Percentiles rank a stretch among this genome's conserved stretches.
These are phyloP conservation scores for Danionella dracula DNA, from an alignment of 2,797 vertebrate species.

Conservation along the genomic window DNA sequence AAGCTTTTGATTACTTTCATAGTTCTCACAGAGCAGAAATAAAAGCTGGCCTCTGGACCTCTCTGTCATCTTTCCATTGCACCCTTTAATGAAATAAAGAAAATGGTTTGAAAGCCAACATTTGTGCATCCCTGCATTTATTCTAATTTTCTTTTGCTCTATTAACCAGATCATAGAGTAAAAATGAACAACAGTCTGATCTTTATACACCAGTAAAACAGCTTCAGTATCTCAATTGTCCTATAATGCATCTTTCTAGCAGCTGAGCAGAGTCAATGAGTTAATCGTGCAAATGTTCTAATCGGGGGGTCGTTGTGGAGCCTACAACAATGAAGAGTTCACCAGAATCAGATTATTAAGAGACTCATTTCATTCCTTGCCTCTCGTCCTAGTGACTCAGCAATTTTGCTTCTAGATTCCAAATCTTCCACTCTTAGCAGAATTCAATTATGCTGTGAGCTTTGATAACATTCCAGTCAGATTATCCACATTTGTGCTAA, in stretches of 20 bases:
- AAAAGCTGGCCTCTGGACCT: too few species aligned
- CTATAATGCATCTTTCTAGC: not conserved
- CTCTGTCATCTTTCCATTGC: too few species aligned
- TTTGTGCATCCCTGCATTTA: too few species aligned
- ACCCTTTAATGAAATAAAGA: too few species aligned
- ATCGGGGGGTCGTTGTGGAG: constrained; percentile 9
- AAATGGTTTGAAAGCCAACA: too few species aligned
- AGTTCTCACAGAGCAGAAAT: too few species aligned
- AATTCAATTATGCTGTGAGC: constrained; percentile 57
- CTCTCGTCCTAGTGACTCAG: constrained; percentile 26
- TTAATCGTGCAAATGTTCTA: constrained; percentile 14
- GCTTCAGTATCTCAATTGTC: too few species aligned
- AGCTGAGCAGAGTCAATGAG: constrained; percentile 7
- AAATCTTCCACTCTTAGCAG: constrained; percentile 41
- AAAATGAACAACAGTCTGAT: too few species aligned
- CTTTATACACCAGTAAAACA: too few species aligned
- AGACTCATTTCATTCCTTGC: constrained; percentile 31
- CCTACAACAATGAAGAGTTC: constrained; percentile 26
- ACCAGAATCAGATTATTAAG: constrained; percentile 39
- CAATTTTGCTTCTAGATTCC: constrained; percentile 32
- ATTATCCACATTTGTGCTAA: constrained; percentile 56
- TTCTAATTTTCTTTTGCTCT: too few species aligned
- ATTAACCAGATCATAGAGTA: too few species aligned
- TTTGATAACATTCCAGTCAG: constrained; percentile 67
- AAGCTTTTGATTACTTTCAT: too few species aligned